Evolutionary conservation across 2,797 vertebrate genomes (phyloP), one percentile per base, ranked within the genome.

Genomic region (Cryptoblepharus egeriae): DNA sequence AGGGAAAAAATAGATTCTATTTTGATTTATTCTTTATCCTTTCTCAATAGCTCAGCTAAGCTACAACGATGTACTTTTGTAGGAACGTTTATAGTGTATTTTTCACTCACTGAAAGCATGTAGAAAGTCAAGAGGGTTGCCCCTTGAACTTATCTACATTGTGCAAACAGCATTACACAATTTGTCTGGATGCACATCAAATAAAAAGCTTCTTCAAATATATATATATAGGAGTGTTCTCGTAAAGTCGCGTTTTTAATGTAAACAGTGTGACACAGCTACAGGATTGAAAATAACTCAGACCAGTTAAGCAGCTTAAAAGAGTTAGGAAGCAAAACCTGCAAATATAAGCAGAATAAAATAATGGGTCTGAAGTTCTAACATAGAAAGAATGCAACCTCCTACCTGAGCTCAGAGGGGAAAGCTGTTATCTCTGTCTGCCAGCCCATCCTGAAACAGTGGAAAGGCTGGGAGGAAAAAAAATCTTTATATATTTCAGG

Each of bases 231-330:
- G 87, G 89, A 68, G 82, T 80, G 87, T 94, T 88, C 87, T 91
- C 88, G 80, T 82, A 88, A 83, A 88, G 72, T 80, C 79, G 81
- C 1, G 78, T 90, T 89, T 92, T 87, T 89, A 87, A 82, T 79
- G 80, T 85, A 81, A 91, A 91, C 85, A 72, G 67, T 72, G 68
- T 82, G 89, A 90, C 80, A 91, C 88, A 78, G 77, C 87, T 7
- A 11, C 8, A 79, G 76, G 82, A 80, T 3, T 67, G 18, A 61
- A 70, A 78, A 52, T 76, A 77, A 65, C 52, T 75, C 78, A 87
- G 87, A 88, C 89, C 85, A 86, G 90, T 88, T 91, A 89, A 92
- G 89, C 88, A 88, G 86, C 80, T 83, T 88, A 68, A 8, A 32
- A 11, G 0, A 65, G 55, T 86, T 87, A 88, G 74, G 80, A 89